Conservation (phyloP, 92 coral and sea anemone genomes). For the Porites rus region DNA sequence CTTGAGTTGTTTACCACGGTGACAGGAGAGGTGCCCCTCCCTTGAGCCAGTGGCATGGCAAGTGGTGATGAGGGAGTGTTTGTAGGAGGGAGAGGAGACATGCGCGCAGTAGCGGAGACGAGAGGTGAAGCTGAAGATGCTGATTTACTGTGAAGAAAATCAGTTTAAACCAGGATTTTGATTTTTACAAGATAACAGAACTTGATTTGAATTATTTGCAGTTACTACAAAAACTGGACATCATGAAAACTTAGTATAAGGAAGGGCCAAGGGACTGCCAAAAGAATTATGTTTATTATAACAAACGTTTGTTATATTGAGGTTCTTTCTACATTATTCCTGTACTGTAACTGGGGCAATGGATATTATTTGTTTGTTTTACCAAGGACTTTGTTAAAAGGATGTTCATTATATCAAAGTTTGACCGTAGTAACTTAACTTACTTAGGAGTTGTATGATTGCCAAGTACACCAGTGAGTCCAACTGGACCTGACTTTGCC, state of each 20-base stretch:
- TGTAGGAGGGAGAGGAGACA: slow-evolving; percentile 77
- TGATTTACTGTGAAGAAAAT: slow-evolving; percentile 30
- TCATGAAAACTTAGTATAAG: background rate
- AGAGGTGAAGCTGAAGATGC: slow-evolving; percentile 65
- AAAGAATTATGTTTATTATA: no score
- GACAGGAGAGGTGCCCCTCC: slow-evolving; percentile 71
- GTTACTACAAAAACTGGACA: background rate
- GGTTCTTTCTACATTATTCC: no score
- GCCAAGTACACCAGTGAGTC: slow-evolving; percentile 77
- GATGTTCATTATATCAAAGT: no score
- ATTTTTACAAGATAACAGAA: background rate
- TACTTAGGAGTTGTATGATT: slow-evolving; percentile 86
- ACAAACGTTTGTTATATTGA: no score
- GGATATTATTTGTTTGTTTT: no score
- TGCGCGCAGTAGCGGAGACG: slow-evolving; percentile 83
- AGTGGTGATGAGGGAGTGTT: slow-evolving; percentile 93
- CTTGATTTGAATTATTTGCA: background rate
- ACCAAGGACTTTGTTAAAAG: no score
- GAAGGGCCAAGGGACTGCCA: background rate
- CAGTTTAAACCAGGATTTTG: background rate
- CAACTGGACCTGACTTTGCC: slow-evolving; percentile 96
- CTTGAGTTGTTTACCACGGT: slow-evolving; percentile 58
- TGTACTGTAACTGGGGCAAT: no score
- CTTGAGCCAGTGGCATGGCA: slow-evolving; percentile 82
- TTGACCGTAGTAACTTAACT: slow-evolving; percentile 18